Base-by-base conservation (phyloP, 2,797 vertebrate species). In the Lerista edwardsae region DNA sequence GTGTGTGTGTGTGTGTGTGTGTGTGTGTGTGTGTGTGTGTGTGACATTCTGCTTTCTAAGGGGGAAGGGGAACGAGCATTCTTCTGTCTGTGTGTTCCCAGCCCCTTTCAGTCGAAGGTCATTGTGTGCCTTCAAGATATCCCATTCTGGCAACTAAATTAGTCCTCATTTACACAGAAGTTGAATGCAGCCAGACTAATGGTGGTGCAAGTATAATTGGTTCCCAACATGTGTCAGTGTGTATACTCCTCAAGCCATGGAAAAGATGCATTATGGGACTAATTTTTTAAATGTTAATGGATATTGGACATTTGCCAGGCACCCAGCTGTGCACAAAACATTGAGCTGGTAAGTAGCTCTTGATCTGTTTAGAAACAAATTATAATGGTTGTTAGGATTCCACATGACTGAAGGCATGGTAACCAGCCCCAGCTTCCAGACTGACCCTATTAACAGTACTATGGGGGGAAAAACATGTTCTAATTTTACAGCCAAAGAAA, bases 281-380 rank as follows among this genome's bases (percentile, higher is more conserved):
- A 94, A 96, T 96, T 97, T 96, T 86, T 96, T 95, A 96, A 96
- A 96, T 96, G 96, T 96, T 96, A 97, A 96, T 97, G 96, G 96
- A 94, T 96, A 94, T 95, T 96, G 96, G 96, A 95, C 94, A 94
- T 95, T 94, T 95, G 96, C 96, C 96, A 96, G 96, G 94, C 93
- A 94, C 95, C 96, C 96, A 95, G 96, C 96, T 97, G 96, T 95
- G 94, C 95, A 94, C 94, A 95, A 95, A 96, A 95, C 95, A 95
- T 94, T 91, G 95, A 95, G 94, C 96, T 96, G 93, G 96, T 96
- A 96, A 96, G 96, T 96, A 96, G 96, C 96, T 96, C 95, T 96
- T 96, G 95, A 97, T 96, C 96, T 96, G 96, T 97, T 96, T 96
- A 96, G 95, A 96, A 97, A 97, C 96, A 96, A 96, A 96, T 93